Percentiles rank a stretch among this genome's conserved stretches.
These are phyloP conservation scores for Mnemiopsis leidyi DNA, from an alignment of 37 sponge, comb jelly and placozoan genomes.

Conservation along the genomic window DNA sequence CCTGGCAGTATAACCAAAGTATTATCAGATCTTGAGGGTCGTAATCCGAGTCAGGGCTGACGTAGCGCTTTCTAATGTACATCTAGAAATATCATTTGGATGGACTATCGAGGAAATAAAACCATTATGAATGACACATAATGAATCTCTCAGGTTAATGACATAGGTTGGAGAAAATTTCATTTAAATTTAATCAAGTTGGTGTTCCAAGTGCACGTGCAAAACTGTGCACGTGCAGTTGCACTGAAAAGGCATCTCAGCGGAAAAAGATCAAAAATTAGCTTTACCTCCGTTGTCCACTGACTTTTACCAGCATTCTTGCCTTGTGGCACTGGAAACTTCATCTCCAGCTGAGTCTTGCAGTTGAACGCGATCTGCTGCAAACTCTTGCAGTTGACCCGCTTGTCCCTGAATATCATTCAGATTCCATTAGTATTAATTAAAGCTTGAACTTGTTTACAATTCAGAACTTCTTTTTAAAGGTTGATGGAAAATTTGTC, in stretches of 20 bases:
- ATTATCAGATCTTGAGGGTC: neutral
- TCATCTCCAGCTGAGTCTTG: neutral
- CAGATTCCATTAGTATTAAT: too few relatives aligned
- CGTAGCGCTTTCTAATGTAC: neutral
- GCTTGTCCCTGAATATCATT: conserved; percentile 8
- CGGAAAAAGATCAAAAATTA: too few relatives aligned
- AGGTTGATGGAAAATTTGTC: too few relatives aligned
- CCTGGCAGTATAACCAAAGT: neutral
- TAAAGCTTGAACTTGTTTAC: too few relatives aligned
- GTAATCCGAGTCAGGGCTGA: neutral
- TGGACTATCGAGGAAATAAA: neutral
- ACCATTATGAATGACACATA: too few relatives aligned
- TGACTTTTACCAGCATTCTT: neutral
- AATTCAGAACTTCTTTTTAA: too few relatives aligned
- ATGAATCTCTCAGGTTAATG: too few relatives aligned
- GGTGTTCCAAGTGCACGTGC: too few relatives aligned
- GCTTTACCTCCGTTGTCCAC: neutral
- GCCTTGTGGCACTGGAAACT: neutral
- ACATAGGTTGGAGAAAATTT: too few relatives aligned
- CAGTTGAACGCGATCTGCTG: neutral
- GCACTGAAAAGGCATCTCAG: too few relatives aligned
- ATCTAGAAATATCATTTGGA: neutral
- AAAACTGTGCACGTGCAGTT: too few relatives aligned
- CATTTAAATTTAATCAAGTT: too few relatives aligned
- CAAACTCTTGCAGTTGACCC: neutral